A percentile compares a stretch with the other conserved stretches of the same genome.
These are phyloP conservation scores for Nothoprocta pentlandii DNA, from an alignment of 2,113 vertebrate genomes.

Conservation along the genomic window DNA sequence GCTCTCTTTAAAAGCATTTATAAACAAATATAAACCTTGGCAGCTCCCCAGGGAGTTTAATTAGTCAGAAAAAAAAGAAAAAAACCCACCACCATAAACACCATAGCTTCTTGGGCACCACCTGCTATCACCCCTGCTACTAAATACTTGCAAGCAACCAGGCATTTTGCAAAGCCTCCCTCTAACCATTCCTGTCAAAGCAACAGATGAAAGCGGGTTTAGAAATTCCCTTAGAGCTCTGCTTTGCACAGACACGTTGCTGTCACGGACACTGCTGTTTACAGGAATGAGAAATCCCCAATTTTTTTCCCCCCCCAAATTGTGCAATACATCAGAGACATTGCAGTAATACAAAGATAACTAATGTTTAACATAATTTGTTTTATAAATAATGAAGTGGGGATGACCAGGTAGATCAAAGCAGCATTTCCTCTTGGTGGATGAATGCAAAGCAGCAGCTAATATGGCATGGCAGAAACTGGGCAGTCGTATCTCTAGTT, in stretches of 20 bases:
- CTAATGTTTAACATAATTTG: not conserved
- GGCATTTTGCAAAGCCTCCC: not conserved
- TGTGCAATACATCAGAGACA: not conserved
- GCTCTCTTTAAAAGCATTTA: not conserved
- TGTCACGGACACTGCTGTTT: not conserved
- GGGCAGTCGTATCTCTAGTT: not conserved
- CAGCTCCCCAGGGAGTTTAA: not conserved
- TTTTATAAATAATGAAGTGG: not conserved
- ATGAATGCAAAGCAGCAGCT: not conserved
- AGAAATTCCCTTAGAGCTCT: not conserved
- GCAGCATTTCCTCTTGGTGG: too few relatives aligned
- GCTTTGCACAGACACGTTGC: not conserved
- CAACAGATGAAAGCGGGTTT: not conserved
- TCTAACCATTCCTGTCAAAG: not conserved
- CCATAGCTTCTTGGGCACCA: not conserved
- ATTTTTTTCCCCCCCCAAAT: not conserved
- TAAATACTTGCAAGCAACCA: not conserved
- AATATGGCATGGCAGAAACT: not conserved
- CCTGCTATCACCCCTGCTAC: not conserved
- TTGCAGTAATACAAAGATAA: not conserved
- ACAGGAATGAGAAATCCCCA: not conserved
- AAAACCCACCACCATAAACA: rapidly evolving
- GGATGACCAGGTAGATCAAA: not conserved
- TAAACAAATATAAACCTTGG: not conserved
- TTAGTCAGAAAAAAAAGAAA: not conserved